Percentiles rank a stretch among this genome's conserved stretches.
Evolutionary conservation across 2,888 invertebrate genomes (phyloP).

Genomic region (Eulithis testata): DNA sequence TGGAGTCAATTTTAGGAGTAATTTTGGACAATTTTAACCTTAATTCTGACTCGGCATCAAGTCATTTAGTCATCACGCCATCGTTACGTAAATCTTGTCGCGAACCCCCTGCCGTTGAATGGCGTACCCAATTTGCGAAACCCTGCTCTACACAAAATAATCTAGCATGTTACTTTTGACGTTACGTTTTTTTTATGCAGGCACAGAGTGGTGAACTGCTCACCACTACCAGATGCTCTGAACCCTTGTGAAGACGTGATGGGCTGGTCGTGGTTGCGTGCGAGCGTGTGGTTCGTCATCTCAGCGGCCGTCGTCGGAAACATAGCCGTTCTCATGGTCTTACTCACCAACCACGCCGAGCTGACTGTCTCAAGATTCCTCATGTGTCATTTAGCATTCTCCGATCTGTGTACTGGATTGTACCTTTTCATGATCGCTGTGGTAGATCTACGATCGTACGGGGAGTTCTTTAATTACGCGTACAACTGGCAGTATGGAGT

Average conservation of each 20-base stretch:
- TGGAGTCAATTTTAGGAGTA: too few relatives aligned
- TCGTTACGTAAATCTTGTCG: too few relatives aligned
- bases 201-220: constrained; percentile 84
- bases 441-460: constrained; percentile 93
- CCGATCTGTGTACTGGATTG: constrained; percentile 94
- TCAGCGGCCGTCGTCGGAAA: constrained; percentile 93
- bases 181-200: constrained; percentile 58
- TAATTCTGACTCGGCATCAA: too few relatives aligned
- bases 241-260: constrained; percentile 97
- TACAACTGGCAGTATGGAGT: constrained; percentile 94
- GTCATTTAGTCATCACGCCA: too few relatives aligned
- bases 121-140: too few relatives aligned
- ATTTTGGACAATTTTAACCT: too few relatives aligned
- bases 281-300: constrained; percentile 95
- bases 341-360: constrained; percentile 85
- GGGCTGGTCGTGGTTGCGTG: constrained; percentile 91
- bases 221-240: constrained; percentile 90
- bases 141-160: too few relatives aligned
- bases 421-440: constrained; percentile 93
- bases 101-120: too few relatives aligned
- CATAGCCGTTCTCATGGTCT: constrained; percentile 91
- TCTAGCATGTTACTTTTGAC: too few relatives aligned
- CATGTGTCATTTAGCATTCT: constrained; percentile 91
- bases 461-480: constrained; percentile 95
- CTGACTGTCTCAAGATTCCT: constrained; percentile 77